Base-by-base conservation (phyloP, 2,888 invertebrate genomes). In the Mythimna impura region DNA sequence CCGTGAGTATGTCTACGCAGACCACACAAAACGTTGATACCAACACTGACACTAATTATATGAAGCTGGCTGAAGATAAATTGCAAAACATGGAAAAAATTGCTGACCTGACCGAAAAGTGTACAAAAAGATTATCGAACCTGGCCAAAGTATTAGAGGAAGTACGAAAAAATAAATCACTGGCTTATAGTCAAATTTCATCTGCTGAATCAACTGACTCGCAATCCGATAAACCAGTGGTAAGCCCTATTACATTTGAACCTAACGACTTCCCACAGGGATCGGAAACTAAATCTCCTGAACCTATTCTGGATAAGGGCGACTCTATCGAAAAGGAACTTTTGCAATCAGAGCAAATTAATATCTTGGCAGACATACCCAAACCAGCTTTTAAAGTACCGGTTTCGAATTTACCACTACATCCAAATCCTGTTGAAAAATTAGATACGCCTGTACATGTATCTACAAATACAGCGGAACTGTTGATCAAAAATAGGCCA, bases 81-180 rank as follows among this genome's bases (percentile, higher is more conserved):
- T 89, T 95, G 65, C 93, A 95, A 80, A 96, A 96, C 81, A 96
- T 96, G 93, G 96, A 96, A 84, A 96, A 95, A 90, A 95, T 96
- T 66, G 96, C 96, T 22, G 93, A 95, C 80, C 89, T 96, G 36
- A 96, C 96, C 9, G 95, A 96, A 86, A 95, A 94, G 88, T 96
- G 96, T 83, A 95, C 95, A 8, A 91, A 94, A 86, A 90, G 96
- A n/a, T 89, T 96, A 60, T 95, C 95, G 10, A 94, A 94, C 84
- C 91, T 96, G 36, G 95, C 96, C 7, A 95, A 94, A 88, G 95
- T 96, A 58, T 87, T 96, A 64, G 94, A 96, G 80, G 94, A 96
- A 92, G 96, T 96, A 3, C 92, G 96, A 76, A 94, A 90, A 87
- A 95, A 94, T 84, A 96, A 96, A 88, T 93, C 95, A 17, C 84